Percentiles rank a stretch among this genome's conserved stretches.
These are phyloP conservation scores for Labroides dimidiatus DNA, from an alignment of 2,797 vertebrate genomes.

Conservation along the genomic window DNA sequence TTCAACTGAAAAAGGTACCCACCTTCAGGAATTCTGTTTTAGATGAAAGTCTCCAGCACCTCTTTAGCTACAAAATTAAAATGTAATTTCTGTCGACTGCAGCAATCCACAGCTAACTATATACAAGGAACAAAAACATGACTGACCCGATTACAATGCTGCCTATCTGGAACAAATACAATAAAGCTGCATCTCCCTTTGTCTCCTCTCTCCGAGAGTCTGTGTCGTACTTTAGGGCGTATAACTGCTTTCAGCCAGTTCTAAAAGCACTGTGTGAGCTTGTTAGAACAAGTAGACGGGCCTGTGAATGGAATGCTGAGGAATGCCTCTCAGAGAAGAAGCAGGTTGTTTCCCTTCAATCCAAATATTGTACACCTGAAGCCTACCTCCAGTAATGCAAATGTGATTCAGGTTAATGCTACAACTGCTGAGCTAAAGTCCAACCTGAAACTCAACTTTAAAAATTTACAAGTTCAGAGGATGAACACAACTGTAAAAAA, in stretches of 20 bases:
- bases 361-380: constrained; percentile 16
- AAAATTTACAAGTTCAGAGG: not conserved
- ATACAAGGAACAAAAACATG: constrained; percentile 36
- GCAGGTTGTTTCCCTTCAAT: not conserved
- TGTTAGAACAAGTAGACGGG: constrained; percentile 70
- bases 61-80: not conserved
- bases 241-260: constrained; percentile 17
- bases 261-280: constrained; percentile 31
- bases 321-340: constrained; percentile 23
- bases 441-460: not conserved
- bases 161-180: constrained; percentile 48
- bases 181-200: constrained; percentile 55
- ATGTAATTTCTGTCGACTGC: constrained; percentile 3
- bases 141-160: constrained; percentile 41
- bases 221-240: constrained; percentile 43
- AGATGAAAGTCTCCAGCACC: not conserved
- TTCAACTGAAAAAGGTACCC: not conserved
- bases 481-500: no score
- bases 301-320: constrained; percentile 65
- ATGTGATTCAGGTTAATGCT: not conserved
- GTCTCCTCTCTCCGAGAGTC: constrained; percentile 18
- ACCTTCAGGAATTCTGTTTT: constrained; percentile 4
- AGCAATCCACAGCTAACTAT: constrained; percentile 17
- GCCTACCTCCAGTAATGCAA: not conserved
- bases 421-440: not conserved